Evolutionary conservation across 1,140 invertebrate genomes (phyloP).

Genomic region (Caenorhabditis elegans): DNA sequence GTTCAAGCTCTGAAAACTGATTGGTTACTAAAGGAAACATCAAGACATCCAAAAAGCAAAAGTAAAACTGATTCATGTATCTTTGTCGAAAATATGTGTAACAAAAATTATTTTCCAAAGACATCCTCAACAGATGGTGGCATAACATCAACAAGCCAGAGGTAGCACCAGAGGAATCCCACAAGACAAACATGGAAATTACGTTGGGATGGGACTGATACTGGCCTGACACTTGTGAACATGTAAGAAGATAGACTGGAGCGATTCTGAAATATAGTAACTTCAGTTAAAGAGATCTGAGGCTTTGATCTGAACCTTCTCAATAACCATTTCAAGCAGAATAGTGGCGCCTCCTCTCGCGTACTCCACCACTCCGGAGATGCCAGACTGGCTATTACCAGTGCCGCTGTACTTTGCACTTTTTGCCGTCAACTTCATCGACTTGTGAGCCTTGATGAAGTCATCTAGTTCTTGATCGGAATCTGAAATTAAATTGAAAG

Average conservation of each 20-base stretch:
- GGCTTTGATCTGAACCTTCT: no score
- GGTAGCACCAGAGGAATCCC: conserved; percentile 1
- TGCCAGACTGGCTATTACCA: no score
- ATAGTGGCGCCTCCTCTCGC: not conserved
- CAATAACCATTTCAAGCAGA: not conserved
- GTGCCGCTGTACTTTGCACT: not conserved
- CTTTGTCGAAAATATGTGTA: no score
- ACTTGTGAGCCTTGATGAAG: not conserved
- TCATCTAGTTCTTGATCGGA: no score
- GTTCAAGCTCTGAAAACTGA: no score
- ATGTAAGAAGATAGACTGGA: not conserved
- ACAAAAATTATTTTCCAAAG: no score
- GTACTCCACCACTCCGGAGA: not conserved
- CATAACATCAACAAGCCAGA: not conserved
- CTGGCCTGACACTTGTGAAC: not conserved
- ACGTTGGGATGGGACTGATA: not conserved
- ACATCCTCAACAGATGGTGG: not conserved
- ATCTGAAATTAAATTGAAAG: no score
- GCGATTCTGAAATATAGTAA: not conserved
- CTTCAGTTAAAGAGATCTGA: no score
- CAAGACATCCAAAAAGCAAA: no score
- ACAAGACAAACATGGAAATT: not conserved
- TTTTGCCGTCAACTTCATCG: not conserved
- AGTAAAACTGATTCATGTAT: no score
- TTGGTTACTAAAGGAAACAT: no score